Percentiles rank a stretch among this genome's conserved stretches.
Evolutionary conservation across 2,797 vertebrate species (phyloP).

Genomic region (Parotocinclus haroldoi): DNA sequence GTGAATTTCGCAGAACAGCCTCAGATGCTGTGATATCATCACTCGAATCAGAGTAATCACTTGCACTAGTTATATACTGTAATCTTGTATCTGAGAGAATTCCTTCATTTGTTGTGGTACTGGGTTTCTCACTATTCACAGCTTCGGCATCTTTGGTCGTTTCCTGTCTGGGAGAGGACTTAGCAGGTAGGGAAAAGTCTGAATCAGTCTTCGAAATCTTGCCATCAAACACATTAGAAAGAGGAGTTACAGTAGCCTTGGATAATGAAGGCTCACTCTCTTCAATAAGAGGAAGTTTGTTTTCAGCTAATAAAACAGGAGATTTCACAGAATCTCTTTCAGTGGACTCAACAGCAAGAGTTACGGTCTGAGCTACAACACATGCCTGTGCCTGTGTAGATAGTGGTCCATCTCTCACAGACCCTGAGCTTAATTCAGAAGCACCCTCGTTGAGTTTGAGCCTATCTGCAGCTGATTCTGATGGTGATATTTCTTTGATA

Average conservation of each 20-base stretch:
- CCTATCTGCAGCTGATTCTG: slow-evolving; percentile 10
- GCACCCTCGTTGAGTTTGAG: background rate
- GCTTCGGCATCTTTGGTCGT: background rate
- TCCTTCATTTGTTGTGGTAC: slow-evolving; percentile 10
- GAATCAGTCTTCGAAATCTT: slow-evolving; percentile 6
- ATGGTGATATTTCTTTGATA: slow-evolving; percentile 19
- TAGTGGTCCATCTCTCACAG: background rate
- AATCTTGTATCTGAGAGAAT: slow-evolving; percentile 21
- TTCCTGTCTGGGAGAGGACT: slow-evolving; percentile 5
- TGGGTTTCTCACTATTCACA: background rate
- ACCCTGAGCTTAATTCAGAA: background rate
- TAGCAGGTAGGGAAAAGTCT: background rate
- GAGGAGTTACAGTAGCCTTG: slow-evolving; percentile 1
- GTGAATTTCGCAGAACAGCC: slow-evolving; percentile 53
- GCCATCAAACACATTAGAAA: background rate
- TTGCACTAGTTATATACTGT: slow-evolving; percentile 19
- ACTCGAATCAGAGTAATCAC: slow-evolving; percentile 27
- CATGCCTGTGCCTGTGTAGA: background rate
- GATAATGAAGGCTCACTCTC: slow-evolving; percentile 5
- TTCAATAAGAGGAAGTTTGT: slow-evolving; percentile 1
- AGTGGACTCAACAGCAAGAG: background rate
- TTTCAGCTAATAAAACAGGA: slow-evolving; percentile 4
- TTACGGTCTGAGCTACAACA: slow-evolving; percentile 11
- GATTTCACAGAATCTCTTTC: background rate
- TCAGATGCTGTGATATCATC: slow-evolving; percentile 30